Percentiles rank a stretch among this genome's conserved stretches.
Conservation (phyloP, 2,888 invertebrate genomes). For the Euplagia quadripunctaria region DNA sequence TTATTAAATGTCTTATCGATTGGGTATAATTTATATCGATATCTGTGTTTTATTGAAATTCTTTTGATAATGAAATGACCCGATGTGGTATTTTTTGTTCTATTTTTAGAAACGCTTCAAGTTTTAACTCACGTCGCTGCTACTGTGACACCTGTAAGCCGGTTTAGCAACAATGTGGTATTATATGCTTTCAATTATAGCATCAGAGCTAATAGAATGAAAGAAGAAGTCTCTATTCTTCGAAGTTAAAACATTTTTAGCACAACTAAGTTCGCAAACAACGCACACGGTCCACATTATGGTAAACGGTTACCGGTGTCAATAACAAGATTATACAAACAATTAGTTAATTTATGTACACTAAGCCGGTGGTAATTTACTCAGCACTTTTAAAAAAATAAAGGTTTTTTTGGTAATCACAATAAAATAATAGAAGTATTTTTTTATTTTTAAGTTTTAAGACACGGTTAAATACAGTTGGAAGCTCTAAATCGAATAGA, state of each 20-base stretch:
- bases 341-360: background rate
- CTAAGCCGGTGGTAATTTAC: background rate
- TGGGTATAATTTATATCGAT: background rate
- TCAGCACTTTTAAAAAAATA: background rate
- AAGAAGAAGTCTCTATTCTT: background rate
- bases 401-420: background rate
- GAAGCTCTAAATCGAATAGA: background rate
- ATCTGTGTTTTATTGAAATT: background rate
- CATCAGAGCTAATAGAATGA: background rate
- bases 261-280: background rate
- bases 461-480: too few species aligned
- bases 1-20: conserved; percentile 5
- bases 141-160: background rate
- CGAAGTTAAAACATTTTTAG: background rate
- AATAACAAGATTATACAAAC: background rate
- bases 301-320: background rate
- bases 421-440: background rate
- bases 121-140: background rate
- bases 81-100: background rate
- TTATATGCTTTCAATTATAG: background rate
- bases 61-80: background rate
- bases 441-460: too few species aligned
- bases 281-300: background rate
- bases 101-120: background rate
- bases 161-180: background rate